phyloP scores from a whole-genome alignment of 2,888 invertebrate species.

The Anarsia innoxiella region DNA sequence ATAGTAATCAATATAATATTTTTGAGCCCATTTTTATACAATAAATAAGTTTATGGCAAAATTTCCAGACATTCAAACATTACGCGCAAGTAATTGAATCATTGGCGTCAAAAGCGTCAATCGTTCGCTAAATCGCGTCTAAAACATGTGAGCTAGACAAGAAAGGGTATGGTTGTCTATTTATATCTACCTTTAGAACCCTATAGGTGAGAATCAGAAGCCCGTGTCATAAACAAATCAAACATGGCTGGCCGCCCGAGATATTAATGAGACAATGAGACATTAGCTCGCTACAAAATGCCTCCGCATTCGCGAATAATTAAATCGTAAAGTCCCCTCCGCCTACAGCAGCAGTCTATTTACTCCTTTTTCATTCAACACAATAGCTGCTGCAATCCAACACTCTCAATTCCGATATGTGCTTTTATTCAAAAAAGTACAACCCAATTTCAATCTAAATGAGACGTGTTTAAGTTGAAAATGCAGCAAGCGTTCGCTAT shows the following conservation, averaged over 20 bases:
- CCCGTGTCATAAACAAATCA: slow-evolving; percentile 72
- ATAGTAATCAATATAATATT: no score
- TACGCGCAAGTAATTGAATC: no score
- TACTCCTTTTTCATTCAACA: slow-evolving; percentile 76
- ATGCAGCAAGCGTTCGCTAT: slow-evolving; percentile 19
- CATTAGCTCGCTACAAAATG: slow-evolving; percentile 75
- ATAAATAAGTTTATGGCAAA: no score
- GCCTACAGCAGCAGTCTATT: slow-evolving; percentile 70
- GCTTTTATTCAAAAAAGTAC: slow-evolving; percentile 29
- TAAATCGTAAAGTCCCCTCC: slow-evolving; percentile 76
- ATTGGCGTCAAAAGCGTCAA: no score
- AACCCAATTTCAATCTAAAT: slow-evolving; percentile 28
- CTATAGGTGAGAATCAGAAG: slow-evolving; percentile 23
- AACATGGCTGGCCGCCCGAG: slow-evolving; percentile 70
- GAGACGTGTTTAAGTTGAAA: slow-evolving; percentile 20
- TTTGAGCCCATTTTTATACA: no score
- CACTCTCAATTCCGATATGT: slow-evolving; percentile 44
- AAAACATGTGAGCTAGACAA: no score
- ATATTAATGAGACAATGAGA: slow-evolving; percentile 76
- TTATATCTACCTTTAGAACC: no score
- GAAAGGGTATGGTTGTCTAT: no score
- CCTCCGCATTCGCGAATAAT: slow-evolving; percentile 75
- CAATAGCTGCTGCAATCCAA: slow-evolving; percentile 72
- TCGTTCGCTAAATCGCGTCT: no score
- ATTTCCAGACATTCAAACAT: no score